Conservation (phyloP, 2,797 vertebrate genomes). For the Gymnopithys bicolor region DNA sequence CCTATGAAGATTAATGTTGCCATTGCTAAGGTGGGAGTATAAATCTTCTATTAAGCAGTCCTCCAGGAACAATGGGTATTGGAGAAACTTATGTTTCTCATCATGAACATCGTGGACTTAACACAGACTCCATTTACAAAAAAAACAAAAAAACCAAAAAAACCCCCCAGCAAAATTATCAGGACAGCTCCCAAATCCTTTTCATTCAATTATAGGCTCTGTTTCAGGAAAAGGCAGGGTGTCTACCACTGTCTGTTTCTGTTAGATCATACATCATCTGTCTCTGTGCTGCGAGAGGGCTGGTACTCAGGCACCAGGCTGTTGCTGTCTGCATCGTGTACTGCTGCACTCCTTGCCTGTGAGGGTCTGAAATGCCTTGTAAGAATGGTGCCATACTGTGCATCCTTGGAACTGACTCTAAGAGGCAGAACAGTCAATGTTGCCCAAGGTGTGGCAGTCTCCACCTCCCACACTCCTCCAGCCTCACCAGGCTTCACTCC, state of each 20-base stretch:
- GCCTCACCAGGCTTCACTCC: neutral
- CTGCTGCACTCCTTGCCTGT: neutral
- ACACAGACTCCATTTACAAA: neutral
- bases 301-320: neutral
- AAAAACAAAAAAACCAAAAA: neutral
- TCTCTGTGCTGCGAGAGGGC: neutral
- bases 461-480: neutral
- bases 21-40: neutral
- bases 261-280: neutral
- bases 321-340: accelerated
- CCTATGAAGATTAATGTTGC: neutral
- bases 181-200: neutral
- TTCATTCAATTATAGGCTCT: neutral
- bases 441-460: neutral
- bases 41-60: constrained; percentile 2
- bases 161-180: neutral
- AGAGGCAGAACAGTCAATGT: neutral
- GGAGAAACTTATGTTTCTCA: neutral
- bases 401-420: neutral
- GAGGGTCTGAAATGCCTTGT: neutral
- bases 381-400: neutral
- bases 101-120: neutral
- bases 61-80: neutral
- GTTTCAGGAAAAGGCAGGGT: neutral
- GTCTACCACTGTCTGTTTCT: neutral